These are phyloP conservation scores for Piezodorus guildinii DNA, from an alignment of 1,140 invertebrate genomes.

Conservation along the genomic window DNA sequence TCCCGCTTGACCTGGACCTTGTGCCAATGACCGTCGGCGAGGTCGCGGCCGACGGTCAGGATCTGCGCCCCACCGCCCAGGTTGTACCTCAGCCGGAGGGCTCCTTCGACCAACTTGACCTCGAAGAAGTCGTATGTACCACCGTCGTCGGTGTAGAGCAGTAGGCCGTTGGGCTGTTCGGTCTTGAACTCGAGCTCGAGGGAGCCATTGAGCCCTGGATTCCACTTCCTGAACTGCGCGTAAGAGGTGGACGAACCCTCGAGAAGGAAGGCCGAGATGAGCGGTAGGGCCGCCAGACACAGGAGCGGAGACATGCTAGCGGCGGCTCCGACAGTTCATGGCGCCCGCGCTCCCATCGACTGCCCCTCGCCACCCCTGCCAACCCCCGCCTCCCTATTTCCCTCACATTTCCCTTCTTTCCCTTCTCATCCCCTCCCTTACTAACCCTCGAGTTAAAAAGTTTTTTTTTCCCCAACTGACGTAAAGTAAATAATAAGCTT, in stretches of 20 bases:
- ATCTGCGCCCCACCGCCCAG: slow-evolving; percentile 76
- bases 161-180: slow-evolving; percentile 71
- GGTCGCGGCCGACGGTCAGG: slow-evolving; percentile 69
- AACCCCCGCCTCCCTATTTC: neutral
- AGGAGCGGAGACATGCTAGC: slow-evolving; percentile 7
- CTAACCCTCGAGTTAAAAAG: neutral
- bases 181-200: slow-evolving; percentile 88
- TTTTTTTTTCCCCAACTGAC: too few relatives aligned
- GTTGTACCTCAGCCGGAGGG: slow-evolving; percentile 75
- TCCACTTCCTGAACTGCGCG: slow-evolving; percentile 84
- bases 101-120: slow-evolving; percentile 82
- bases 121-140: slow-evolving; percentile 92
- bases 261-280: slow-evolving; percentile 49
- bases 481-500: too few relatives aligned
- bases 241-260: slow-evolving; percentile 77
- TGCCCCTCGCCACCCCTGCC: neutral
- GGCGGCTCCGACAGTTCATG: neutral
- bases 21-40: slow-evolving; percentile 84
- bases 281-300: slow-evolving; percentile 24
- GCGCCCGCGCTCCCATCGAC: neutral
- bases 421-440: neutral
- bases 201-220: slow-evolving; percentile 70
- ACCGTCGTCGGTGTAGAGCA: slow-evolving; percentile 88
- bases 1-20: slow-evolving; percentile 66
- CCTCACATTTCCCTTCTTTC: neutral